phyloP scores from a whole-genome alignment of 2,113 vertebrate species.

The Mohoua ochrocephala region DNA sequence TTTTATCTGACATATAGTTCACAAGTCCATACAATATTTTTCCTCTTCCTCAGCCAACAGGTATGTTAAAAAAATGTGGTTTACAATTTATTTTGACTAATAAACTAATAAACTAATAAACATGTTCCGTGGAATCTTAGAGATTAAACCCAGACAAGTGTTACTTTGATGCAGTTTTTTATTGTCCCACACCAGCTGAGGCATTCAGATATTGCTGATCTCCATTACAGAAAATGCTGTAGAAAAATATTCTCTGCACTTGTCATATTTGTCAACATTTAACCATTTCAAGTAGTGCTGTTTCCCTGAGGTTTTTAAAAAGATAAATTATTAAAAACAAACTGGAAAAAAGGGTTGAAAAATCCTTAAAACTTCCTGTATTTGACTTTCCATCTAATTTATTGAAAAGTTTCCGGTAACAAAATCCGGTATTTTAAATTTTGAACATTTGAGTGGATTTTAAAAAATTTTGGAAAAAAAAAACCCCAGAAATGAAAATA shows the following conservation, averaged over 20 bases:
- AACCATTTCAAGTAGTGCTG: background rate
- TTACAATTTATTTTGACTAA: background rate
- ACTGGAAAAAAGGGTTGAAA: background rate
- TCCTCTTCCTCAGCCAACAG: background rate
- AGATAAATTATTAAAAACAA: background rate
- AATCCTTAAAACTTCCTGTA: background rate
- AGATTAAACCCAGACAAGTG: background rate
- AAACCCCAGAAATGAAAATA: background rate
- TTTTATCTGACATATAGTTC: background rate
- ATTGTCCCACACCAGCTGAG: background rate
- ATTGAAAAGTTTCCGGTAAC: background rate
- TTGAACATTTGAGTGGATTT: background rate
- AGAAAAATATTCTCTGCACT: background rate
- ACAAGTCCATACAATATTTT: background rate
- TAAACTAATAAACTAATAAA: too few relatives aligned
- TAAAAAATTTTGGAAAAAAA: background rate
- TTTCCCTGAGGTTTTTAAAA: background rate
- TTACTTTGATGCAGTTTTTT: background rate
- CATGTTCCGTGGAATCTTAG: background rate
- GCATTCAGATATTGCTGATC: background rate
- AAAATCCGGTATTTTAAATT: background rate
- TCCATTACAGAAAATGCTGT: background rate
- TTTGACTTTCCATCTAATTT: background rate
- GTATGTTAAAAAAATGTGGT: background rate
- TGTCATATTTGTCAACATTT: background rate